Evolutionary conservation across 2,888 invertebrate genomes (phyloP).

Genomic region (Acrobeloides nanus): DNA sequence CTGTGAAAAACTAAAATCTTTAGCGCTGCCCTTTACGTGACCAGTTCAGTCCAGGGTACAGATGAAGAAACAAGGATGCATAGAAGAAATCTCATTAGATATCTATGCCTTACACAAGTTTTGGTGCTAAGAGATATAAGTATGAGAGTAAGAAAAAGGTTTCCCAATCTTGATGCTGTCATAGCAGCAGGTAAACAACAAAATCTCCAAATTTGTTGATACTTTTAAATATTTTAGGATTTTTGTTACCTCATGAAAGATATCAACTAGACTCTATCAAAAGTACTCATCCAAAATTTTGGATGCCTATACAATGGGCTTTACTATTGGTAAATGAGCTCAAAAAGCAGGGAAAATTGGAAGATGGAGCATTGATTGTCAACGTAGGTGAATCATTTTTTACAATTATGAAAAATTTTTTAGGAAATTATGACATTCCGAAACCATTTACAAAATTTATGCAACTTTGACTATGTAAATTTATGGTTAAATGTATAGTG

Average conservation of each 20-base stretch:
- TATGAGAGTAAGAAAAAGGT: neutral
- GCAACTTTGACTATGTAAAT: constrained; percentile 17
- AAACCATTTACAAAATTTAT: constrained; percentile 17
- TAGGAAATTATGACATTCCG: constrained; percentile 20
- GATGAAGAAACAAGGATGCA: neutral
- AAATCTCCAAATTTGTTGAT: neutral
- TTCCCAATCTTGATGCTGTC: constrained; percentile 2
- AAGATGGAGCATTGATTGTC: no score
- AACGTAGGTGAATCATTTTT: no score
- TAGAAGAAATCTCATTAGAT: neutral
- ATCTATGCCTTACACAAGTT: neutral
- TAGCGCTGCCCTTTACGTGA: constrained; percentile 1
- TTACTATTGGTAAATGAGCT: neutral
- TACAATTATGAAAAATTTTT: constrained; percentile 1
- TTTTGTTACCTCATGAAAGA: neutral
- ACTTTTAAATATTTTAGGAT: neutral
- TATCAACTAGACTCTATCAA: neutral
- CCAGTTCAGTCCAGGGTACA: neutral
- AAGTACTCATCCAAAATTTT: neutral
- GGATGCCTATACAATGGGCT: constrained; percentile 5
- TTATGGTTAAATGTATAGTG: neutral
- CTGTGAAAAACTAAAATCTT: no score
- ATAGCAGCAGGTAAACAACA: neutral
- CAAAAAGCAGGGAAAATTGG: neutral
- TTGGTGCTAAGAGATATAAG: constrained; percentile 1